These are phyloP conservation scores for Ichneumon xanthorius DNA, from an alignment of 2,888 invertebrate genomes.

Conservation along the genomic window DNA sequence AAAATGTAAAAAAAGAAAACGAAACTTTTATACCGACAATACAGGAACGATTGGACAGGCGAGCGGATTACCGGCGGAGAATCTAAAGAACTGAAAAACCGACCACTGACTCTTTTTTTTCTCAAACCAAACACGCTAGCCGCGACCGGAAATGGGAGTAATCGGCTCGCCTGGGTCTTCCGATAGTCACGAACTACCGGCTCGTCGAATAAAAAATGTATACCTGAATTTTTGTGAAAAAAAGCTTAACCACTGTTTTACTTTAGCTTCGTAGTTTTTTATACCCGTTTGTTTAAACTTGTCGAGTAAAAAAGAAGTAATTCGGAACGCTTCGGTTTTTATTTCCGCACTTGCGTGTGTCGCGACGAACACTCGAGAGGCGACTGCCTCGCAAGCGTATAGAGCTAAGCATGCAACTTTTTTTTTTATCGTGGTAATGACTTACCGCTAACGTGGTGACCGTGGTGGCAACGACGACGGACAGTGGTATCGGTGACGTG, in stretches of 20 bases:
- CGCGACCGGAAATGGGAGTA: background rate
- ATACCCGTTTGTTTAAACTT: background rate
- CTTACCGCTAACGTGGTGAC: slow-evolving; percentile 70
- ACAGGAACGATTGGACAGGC: background rate
- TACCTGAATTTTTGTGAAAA: background rate
- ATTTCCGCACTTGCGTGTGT: slow-evolving; percentile 35
- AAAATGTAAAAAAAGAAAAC: background rate
- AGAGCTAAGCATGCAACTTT: slow-evolving; percentile 52
- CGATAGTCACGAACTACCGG: background rate
- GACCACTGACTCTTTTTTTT: background rate
- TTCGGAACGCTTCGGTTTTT: slow-evolving; percentile 10
- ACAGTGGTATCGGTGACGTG: slow-evolving; percentile 63
- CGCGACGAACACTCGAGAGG: slow-evolving; percentile 51
- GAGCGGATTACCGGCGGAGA: background rate
- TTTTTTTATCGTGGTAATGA: slow-evolving; percentile 63
- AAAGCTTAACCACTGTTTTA: background rate
- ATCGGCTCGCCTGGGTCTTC: background rate
- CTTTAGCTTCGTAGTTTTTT: background rate
- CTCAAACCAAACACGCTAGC: background rate
- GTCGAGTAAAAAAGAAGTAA: background rate
- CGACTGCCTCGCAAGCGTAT: slow-evolving; percentile 48
- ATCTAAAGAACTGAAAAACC: background rate
- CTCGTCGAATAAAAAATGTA: background rate
- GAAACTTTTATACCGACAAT: background rate
- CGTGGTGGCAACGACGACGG: slow-evolving; percentile 66